Evolutionary conservation across 2,888 invertebrate genomes (phyloP), one percentile per base, ranked within the genome.

Genomic region (Lasioglossum vierecki): DNA sequence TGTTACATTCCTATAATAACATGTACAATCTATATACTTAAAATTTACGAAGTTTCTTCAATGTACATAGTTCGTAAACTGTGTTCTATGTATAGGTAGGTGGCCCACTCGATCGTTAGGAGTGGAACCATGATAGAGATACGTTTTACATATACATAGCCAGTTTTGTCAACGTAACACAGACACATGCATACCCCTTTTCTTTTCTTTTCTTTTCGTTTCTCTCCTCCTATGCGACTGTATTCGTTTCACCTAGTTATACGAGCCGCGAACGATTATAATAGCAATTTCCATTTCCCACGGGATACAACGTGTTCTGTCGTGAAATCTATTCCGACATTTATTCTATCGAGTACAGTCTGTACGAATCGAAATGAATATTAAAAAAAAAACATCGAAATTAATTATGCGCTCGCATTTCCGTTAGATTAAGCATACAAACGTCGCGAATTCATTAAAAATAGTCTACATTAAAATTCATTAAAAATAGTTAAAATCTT

Each of bases 21-120:
- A 88, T 91, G 79, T 83, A 92, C 86, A 89, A 86, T 88, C 89
- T 85, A 90, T 88, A 90, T 84, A 80, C 85, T 86, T 91, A 89
- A 85, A 89, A 90, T 89, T 91, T 90, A 91, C 79, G 86, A 90
- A 90, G 86, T 87, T 88, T 88, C 78, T 57, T 76, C 83, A 71
- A 84, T 82, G 73, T 83, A 77, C 76, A 87, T 78, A 78, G 49
- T 60, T 83, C 72, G 68, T 83, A 74, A 72, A 57, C 57, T 26
- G 78, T 76, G 72, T 80, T 71, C 57, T 57, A 57, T 57, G n/a
- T 71, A 87, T 68, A 84, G 79, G 74, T 84, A 79, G 70, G 76
- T 74, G 44, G 63, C 63, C 63, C 57, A 84, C 39, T 78, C 76
- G 72, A n/a, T 79, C 68, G 78, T 78, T 30, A n/a, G 8, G 9